These are phyloP conservation scores for Aquatica leii DNA, from an alignment of 2,888 invertebrate genomes.

Conservation along the genomic window DNA sequence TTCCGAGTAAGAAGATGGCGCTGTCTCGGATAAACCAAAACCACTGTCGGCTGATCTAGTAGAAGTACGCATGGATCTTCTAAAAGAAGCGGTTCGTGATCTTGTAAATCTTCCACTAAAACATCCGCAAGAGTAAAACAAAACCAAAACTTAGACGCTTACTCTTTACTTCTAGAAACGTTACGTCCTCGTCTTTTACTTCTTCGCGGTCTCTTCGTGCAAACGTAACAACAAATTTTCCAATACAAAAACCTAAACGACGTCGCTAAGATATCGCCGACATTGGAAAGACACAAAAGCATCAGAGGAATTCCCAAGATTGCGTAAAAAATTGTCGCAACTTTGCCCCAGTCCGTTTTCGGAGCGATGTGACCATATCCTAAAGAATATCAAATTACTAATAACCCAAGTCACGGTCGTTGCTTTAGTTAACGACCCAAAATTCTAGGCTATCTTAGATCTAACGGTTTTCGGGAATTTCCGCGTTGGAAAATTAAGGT, in stretches of 20 bases:
- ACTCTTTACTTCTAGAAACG: constrained; percentile 35
- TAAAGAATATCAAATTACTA: constrained; percentile 56
- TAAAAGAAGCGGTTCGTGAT: constrained; percentile 63
- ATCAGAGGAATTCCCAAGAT: constrained; percentile 95
- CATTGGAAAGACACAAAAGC: constrained; percentile 93
- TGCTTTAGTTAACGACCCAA: not conserved
- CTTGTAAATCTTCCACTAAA: constrained; percentile 45
- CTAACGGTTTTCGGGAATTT: constrained; percentile 15
- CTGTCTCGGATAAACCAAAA: constrained; percentile 64
- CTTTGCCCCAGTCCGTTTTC: constrained; percentile 91
- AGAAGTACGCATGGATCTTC: constrained; percentile 67
- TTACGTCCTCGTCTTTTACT: constrained; percentile 58
- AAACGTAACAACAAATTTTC: constrained; percentile 90
- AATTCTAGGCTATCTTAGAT: not conserved
- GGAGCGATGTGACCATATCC: constrained; percentile 96
- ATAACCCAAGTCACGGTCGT: constrained; percentile 13
- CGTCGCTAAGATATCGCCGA: constrained; percentile 93
- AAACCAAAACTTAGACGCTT: not conserved
- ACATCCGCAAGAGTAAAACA: not conserved
- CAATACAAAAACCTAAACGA: constrained; percentile 94
- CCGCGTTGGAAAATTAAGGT: constrained; percentile 17
- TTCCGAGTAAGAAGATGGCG: constrained; percentile 75
- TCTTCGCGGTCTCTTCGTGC: constrained; percentile 79
- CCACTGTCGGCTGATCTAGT: constrained; percentile 72
- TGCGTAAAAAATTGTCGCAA: constrained; percentile 95